Conservation (phyloP, 2,888 invertebrate genomes). For the Melipona bicolor region DNA sequence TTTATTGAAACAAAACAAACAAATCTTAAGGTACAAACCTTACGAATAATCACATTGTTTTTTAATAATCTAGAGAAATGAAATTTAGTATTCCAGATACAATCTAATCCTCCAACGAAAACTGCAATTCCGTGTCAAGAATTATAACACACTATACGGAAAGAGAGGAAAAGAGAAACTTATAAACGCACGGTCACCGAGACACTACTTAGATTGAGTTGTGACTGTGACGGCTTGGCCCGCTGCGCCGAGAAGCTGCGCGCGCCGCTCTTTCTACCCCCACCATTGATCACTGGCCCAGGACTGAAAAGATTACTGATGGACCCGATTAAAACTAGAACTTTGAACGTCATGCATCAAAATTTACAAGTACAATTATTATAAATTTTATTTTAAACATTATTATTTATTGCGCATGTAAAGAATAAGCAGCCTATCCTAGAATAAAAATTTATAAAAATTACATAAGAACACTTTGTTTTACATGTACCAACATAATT, state of each 20-base stretch:
- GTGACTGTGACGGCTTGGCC: conserved; percentile 83
- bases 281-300: conserved; percentile 48
- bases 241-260: conserved; percentile 55
- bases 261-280: conserved; percentile 47
- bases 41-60: conserved; percentile 58
- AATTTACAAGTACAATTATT: too few species aligned
- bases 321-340: conserved; percentile 8
- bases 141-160: conserved; percentile 36
- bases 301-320: conserved; percentile 46
- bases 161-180: conserved; percentile 51
- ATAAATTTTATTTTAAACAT: not conserved
- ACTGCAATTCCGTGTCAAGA: conserved; percentile 43
- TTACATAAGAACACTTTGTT: too few species aligned
- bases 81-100: conserved; percentile 21
- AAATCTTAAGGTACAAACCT: conserved; percentile 37
- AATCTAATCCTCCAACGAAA: conserved; percentile 29
- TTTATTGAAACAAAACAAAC: not conserved
- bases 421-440: too few species aligned
- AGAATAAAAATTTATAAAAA: not conserved
- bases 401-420: too few species aligned
- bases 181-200: conserved; percentile 78
- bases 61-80: conserved; percentile 30
- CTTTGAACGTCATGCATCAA: not conserved
- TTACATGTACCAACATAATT: not conserved
- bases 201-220: conserved; percentile 82